Conservation (phyloP, 37 sponge, comb jelly and placozoan genomes). For the Chondrosia reniformis region DNA sequence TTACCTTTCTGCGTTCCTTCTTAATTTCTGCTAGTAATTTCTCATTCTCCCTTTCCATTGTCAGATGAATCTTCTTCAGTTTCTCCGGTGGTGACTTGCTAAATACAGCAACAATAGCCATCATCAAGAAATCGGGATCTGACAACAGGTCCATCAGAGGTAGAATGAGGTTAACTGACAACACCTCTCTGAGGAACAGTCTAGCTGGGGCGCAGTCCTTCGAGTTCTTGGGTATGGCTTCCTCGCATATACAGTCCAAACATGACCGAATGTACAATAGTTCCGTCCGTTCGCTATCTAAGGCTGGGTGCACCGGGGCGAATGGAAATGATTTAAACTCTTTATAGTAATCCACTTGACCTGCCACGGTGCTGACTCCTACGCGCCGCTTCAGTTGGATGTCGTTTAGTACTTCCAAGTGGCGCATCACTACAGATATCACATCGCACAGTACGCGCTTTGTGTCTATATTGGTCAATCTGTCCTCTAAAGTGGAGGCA, state of each 20-base stretch:
- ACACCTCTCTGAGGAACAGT: constrained; percentile 60
- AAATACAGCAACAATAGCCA: constrained; percentile 39
- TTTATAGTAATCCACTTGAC: too few species aligned
- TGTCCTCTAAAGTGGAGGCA: constrained; percentile 37
- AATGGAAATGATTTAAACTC: constrained; percentile 39
- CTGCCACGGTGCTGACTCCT: constrained; percentile 25
- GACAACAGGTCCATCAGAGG: constrained; percentile 49
- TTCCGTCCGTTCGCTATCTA: constrained; percentile 31
- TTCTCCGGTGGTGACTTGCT: constrained; percentile 47
- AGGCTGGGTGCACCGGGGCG: constrained; percentile 36
- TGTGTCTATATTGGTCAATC: constrained; percentile 36
- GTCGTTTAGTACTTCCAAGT: constrained; percentile 54
- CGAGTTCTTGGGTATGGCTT: constrained; percentile 46
- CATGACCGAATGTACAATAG: constrained; percentile 28
- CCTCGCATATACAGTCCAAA: constrained; percentile 46
- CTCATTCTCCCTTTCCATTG: constrained; percentile 54
- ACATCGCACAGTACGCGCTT: constrained; percentile 36
- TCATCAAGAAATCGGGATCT: constrained; percentile 60
- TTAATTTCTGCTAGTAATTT: constrained; percentile 4
- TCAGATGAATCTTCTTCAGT: constrained; percentile 15
- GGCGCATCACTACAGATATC: constrained; percentile 35
- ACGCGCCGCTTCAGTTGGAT: neutral
- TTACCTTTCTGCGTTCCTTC: neutral
- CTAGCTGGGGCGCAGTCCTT: constrained; percentile 34
- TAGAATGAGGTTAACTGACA: constrained; percentile 31